phyloP scores from a whole-genome alignment of 2,888 invertebrate species.

The Thymelicus acteon region DNA sequence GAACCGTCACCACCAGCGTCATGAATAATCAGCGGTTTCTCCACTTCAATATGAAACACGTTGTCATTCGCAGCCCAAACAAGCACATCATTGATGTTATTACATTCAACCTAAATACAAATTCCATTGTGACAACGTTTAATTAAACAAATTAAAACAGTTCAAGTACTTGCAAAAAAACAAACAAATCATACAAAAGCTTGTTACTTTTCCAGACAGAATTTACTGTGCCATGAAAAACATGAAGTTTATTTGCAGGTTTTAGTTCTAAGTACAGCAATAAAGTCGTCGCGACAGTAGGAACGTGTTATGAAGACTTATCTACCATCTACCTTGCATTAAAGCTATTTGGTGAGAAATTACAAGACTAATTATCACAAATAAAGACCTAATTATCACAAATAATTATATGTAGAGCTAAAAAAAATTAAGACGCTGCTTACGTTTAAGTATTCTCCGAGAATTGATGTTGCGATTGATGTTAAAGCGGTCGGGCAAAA shows the following conservation, averaged over 20 bases:
- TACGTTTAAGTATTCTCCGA: constrained; percentile 68
- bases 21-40: constrained; percentile 58
- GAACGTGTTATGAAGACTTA: constrained; percentile 15
- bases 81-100: constrained; percentile 58
- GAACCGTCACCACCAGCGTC: constrained; percentile 49
- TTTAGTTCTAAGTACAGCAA: constrained; percentile 27
- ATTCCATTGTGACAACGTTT: constrained; percentile 4
- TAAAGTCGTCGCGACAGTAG: constrained; percentile 32
- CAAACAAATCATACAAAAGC: background rate
- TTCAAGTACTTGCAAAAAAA: background rate
- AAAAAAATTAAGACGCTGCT: background rate
- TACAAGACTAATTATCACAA: background rate
- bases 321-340: constrained; percentile 17
- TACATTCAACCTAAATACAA: constrained; percentile 57
- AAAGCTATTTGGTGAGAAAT: constrained; percentile 4
- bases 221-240: constrained; percentile 15
- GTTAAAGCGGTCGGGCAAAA: constrained; percentile 62
- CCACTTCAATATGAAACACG: constrained; percentile 66
- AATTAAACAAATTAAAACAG: constrained; percentile 4
- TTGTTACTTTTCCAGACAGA: constrained; percentile 9
- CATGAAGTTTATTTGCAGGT: constrained; percentile 22
- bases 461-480: constrained; percentile 56
- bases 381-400: background rate
- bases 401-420: background rate
- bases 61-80: constrained; percentile 72